Evolutionary conservation across 2,797 vertebrate species (phyloP).

Genomic region (Cuculus canorus): DNA sequence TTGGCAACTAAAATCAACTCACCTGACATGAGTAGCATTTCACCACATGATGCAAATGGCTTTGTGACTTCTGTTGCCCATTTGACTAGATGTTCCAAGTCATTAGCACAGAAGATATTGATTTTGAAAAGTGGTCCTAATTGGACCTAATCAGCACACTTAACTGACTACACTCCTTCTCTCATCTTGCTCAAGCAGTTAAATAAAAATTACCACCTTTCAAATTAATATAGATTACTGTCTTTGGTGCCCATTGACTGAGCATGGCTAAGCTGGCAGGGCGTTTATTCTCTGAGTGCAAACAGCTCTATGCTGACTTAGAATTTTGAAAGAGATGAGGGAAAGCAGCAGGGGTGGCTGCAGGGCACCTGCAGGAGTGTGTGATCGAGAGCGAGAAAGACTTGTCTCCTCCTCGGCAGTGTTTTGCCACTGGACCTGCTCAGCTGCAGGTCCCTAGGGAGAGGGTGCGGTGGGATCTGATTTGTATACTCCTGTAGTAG

Average conservation of each 20-base stretch:
- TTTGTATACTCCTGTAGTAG: not conserved
- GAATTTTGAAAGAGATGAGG: fast-evolving
- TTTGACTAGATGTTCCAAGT: not conserved
- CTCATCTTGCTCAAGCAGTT: not conserved
- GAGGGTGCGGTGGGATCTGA: not conserved
- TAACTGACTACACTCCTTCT: not conserved
- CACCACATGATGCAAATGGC: not conserved
- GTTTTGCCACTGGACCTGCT: not conserved
- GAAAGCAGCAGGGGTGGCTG: not conserved
- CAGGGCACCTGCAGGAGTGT: not conserved
- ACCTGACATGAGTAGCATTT: not conserved
- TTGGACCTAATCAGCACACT: not conserved
- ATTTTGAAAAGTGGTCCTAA: not conserved
- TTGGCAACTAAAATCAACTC: not conserved
- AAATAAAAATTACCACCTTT: not conserved
- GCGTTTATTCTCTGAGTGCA: not conserved
- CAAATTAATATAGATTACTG: not conserved
- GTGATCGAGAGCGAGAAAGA: too few relatives aligned
- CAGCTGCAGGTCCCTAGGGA: not conserved
- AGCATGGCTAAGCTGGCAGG: not conserved
- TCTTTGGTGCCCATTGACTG: fast-evolving
- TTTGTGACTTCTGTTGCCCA: not conserved
- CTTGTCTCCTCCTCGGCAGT: not conserved
- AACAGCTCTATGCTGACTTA: not conserved
- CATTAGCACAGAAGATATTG: fast-evolving